Conservation (phyloP, 2,113 vertebrate species). For the Oplegnathus fasciatus region DNA sequence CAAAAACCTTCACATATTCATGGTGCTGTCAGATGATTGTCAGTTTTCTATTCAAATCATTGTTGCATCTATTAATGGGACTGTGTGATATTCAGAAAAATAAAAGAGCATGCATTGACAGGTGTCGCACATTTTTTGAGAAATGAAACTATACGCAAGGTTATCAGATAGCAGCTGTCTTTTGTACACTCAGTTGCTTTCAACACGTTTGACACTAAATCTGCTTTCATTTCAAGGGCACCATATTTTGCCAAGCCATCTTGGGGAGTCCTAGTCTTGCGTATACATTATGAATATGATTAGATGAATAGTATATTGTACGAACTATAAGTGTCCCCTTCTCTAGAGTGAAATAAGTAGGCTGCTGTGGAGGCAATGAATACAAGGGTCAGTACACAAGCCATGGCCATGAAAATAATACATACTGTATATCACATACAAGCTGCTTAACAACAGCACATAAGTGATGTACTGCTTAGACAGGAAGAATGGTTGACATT, state of each 20-base stretch:
- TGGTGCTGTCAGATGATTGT: not conserved
- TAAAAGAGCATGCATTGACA: not conserved
- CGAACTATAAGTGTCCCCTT: not conserved
- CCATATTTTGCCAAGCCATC: not conserved
- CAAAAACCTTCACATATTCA: constrained; percentile 9
- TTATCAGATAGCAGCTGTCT: constrained; percentile 3
- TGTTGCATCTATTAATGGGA: constrained; percentile 1
- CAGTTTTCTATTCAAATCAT: not conserved
- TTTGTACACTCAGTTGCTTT: not conserved
- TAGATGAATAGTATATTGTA: not conserved
- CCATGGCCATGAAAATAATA: not conserved
- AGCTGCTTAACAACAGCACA: not conserved
- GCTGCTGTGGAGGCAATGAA: not conserved
- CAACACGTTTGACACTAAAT: not conserved
- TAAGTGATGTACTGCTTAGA: not conserved
- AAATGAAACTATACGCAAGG: not conserved
- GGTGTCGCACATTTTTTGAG: not conserved
- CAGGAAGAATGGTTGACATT: not conserved
- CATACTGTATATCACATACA: not conserved
- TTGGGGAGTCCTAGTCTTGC: not conserved
- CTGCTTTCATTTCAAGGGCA: constrained; percentile 19
- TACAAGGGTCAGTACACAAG: not conserved
- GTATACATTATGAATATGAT: not conserved
- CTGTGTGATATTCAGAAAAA: not conserved
- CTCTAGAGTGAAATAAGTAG: not conserved